Percentiles rank a stretch among this genome's conserved stretches.
These are phyloP conservation scores for Scopus umbretta DNA, from an alignment of 2,113 vertebrate species.

Conservation along the genomic window DNA sequence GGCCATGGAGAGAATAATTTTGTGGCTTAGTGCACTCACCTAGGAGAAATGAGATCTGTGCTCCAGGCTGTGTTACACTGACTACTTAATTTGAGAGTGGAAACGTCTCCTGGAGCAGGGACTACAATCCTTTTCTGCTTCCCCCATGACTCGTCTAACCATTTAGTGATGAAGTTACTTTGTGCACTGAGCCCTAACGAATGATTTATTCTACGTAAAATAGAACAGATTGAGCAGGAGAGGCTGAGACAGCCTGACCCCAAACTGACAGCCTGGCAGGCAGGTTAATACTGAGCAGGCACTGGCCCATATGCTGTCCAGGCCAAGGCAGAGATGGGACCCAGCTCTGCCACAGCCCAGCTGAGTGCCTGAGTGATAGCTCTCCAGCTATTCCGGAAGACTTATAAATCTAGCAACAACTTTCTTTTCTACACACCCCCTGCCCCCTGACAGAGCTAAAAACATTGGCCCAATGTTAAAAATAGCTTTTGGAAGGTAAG, in stretches of 20 bases:
- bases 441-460: not conserved
- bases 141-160: not conserved
- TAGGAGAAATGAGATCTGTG: not conserved
- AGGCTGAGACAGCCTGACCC: not conserved
- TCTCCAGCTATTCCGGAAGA: not conserved
- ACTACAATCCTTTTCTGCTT: not conserved
- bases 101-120: not conserved
- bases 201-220: not conserved
- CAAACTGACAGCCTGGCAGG: not conserved
- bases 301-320: accelerated
- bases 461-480: not conserved
- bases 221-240: not conserved
- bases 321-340: not conserved
- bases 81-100: not conserved
- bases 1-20: not conserved
- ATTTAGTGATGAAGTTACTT: not conserved
- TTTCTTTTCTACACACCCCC: not conserved
- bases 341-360: not conserved
- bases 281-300: not conserved
- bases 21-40: not conserved
- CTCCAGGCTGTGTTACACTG: not conserved
- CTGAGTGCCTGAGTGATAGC: not conserved
- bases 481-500: not conserved
- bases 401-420: not conserved
- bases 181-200: not conserved